A percentile compares a stretch with the other conserved stretches of the same genome.
phyloP scores from a whole-genome alignment of 2,797 vertebrate species.

The Protonibea diacanthus region DNA sequence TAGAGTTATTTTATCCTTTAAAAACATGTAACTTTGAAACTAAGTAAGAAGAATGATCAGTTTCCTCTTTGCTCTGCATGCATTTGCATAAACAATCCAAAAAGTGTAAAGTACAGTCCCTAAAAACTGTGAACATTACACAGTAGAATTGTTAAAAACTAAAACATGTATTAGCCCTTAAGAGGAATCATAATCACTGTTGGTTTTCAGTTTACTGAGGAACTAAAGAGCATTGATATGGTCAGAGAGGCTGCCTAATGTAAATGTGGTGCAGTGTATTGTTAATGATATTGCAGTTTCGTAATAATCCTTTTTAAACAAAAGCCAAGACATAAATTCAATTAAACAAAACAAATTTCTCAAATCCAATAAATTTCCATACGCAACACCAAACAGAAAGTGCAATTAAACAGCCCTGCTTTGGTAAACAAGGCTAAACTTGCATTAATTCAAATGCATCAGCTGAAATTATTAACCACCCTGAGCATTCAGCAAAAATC shows the following conservation, averaged over 20 bases:
- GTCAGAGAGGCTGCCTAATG: background rate
- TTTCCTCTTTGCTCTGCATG: background rate
- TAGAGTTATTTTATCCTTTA: background rate
- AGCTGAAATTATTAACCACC: slow-evolving; percentile 79
- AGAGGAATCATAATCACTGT: background rate
- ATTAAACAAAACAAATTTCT: slow-evolving; percentile 46
- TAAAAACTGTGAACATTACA: slow-evolving; percentile 3
- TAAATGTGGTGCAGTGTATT: slow-evolving; percentile 9
- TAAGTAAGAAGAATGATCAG: background rate
- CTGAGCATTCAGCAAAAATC: slow-evolving; percentile 78
- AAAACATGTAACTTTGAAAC: background rate
- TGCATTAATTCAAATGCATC: slow-evolving; percentile 77
- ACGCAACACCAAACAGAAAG: slow-evolving; percentile 64
- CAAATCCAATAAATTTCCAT: slow-evolving; percentile 60
- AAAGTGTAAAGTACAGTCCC: background rate
- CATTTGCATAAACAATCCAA: background rate
- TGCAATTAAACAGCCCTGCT: slow-evolving; percentile 76
- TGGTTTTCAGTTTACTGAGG: background rate
- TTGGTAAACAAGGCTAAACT: slow-evolving; percentile 79
- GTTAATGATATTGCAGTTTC: slow-evolving; percentile 29
- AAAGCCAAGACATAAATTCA: slow-evolving; percentile 42
- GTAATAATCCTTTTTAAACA: slow-evolving; percentile 47
- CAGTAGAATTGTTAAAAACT: background rate
- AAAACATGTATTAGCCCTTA: background rate
- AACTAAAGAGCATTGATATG: background rate